Evolutionary conservation across 2,888 invertebrate species (phyloP), one percentile per base, ranked within the genome.

Genomic region (Nomada ruficornis): DNA sequence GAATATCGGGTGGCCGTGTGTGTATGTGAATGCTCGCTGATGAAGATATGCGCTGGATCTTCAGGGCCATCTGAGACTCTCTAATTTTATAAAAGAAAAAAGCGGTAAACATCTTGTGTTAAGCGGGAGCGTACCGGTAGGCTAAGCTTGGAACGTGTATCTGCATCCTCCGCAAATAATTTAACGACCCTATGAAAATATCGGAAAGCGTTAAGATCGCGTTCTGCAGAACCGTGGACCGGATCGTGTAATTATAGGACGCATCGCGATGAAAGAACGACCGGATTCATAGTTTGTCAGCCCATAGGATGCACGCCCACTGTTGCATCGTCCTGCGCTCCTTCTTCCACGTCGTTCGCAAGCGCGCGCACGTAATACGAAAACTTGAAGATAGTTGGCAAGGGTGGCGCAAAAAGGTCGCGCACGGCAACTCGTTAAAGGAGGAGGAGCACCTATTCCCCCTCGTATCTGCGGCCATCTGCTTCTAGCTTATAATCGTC

Each of bases 261-360:
- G 75, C 54, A 60, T 18, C 15, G 55, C 74, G 79, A 85, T 83
- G 83, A 86, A 83, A 81, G 79, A 55, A 69, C 50, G 62, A 68
- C 72, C 47, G 80, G 82, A 85, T 88, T 88, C 86, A 79, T 86
- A 88, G 88, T 86, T 88, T 80, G 86, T 86, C 82, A 84, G 85
- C 68, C 77, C 88, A 88, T 83, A 60, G 86, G 36, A 88, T 88
- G 88, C 83, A 88, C 88, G 88, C 88, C 88, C 85, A 88, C 80
- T 62, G 55, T 68, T 78, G 62, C 69, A 70, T 62, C 82, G 55
- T 83, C 76, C 74, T 36, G 77, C 20, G 76, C 42, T 60, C 78
- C 77, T 77, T 80, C 68, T 63, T 80, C 67, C 52, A 36, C 26
- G 44, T 13, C 3, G 26, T 26, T 13, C 75, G 64, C 50, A 26